Base-by-base conservation (phyloP, 2,113 vertebrate genomes). In the Neomonachus schauinslandi region DNA sequence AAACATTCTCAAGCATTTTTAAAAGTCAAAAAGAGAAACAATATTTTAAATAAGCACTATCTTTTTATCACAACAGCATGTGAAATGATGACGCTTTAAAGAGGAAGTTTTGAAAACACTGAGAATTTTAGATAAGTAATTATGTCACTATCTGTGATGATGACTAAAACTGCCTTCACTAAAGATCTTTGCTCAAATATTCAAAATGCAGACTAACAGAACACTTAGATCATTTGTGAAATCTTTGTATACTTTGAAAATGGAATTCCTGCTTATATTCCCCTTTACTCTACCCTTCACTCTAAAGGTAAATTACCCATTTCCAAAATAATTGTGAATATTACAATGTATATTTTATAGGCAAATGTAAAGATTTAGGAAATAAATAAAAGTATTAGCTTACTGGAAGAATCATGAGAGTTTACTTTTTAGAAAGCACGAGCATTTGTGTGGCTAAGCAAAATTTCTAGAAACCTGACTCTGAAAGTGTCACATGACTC, bases 241-340 rank as follows among this genome's bases (percentile, higher is more conserved):
- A 81, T 79, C 19, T 55, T n/a, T 67, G 26, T 51, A 10, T 77
- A 55, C 55, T 33, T 26, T 39, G 39, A 93, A 94, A 89, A 72
- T 67, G 46, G 18, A 92, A 92, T 74, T 49, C 39, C 15, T 63
- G 46, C 19, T 95, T 3, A 65, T 79, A 87, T 53, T 26, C 22
- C 49, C 13, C 2, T 18, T 65, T 65, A 33, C 28, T 65, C 28
- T 33, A 65, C 15, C 28, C 28, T 65, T 65, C 15, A 81, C 1
- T 59, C 13, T 87, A 91, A 87, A 87, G 46, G 11, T 55, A 91
- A 83, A 81, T 4, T 93, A 15, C 5, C 16, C 61, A 5, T 63
- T 97, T 96, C 33, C 22, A 94, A 93, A 96, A 84, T 89, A 61
- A 61, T 67, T 71, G 19, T 57, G 22, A n/a, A 31, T 88, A 83